Conservation (phyloP, 2,888 invertebrate species). For the Lissocephala sabroskyi region DNA sequence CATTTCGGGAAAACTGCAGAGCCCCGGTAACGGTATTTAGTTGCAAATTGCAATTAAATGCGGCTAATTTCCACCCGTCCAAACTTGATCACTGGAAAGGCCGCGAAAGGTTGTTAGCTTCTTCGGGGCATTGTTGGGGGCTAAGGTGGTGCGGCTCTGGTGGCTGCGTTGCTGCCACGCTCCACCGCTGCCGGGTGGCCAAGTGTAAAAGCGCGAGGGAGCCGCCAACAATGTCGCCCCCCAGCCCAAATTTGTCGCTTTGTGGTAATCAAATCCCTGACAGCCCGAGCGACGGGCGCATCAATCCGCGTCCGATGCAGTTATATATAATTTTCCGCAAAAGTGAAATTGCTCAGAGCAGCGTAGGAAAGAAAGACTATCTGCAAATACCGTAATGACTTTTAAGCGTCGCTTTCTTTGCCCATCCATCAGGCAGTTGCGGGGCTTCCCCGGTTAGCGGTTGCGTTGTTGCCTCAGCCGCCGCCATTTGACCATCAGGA, state of each 20-base stretch:
- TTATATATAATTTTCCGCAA: conserved; percentile 34
- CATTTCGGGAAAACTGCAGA: conserved; percentile 11
- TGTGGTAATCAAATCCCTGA: too few species aligned
- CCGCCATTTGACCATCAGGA: conserved; percentile 31
- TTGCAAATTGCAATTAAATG: conserved; percentile 36
- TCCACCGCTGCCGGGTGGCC: too few species aligned
- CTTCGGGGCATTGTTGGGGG: background rate
- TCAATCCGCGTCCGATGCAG: conserved; percentile 4
- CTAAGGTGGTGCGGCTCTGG: too few species aligned
- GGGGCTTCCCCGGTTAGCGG: conserved; percentile 40
- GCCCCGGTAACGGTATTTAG: conserved; percentile 33
- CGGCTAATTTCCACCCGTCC: conserved; percentile 23
- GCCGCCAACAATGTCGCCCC: too few species aligned
- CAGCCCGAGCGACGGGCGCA: too few species aligned
- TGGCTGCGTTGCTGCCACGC: too few species aligned
- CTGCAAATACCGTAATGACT: conserved; percentile 22
- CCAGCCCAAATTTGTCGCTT: too few species aligned
- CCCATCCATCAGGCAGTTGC: conserved; percentile 36
- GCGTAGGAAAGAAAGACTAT: too few species aligned
- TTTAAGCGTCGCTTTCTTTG: conserved; percentile 34
- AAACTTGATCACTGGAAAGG: conserved; percentile 16
- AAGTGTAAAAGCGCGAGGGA: too few species aligned
- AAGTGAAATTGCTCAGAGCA: conserved; percentile 48
- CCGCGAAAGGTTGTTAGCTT: conserved; percentile 46
- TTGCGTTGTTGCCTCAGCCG: conserved; percentile 4